Conservation (phyloP, 2,113 vertebrate species). For the Merops nubicus region DNA sequence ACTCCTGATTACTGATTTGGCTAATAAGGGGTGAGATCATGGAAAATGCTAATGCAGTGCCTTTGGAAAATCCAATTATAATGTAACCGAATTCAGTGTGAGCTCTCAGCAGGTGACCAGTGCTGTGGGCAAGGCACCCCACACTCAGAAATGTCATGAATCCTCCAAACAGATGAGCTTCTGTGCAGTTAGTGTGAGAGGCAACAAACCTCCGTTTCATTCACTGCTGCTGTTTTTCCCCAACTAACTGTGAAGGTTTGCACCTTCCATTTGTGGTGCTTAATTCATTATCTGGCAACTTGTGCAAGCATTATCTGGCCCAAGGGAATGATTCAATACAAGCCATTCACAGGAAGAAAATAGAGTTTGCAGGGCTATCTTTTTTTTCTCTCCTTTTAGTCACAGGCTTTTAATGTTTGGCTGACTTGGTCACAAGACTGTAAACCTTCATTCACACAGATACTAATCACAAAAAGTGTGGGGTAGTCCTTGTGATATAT, state of each 20-base stretch:
- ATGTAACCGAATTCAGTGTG: constrained; percentile 40
- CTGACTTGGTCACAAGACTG: background rate
- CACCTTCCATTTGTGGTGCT: background rate
- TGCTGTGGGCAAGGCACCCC: constrained; percentile 23
- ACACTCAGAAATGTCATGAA: background rate
- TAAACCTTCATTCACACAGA: background rate
- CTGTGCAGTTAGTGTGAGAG: background rate
- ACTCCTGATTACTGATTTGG: constrained; percentile 41
- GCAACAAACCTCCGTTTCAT: background rate
- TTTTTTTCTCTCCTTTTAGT: background rate
- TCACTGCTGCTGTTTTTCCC: background rate
- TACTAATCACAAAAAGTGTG: background rate
- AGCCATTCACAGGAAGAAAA: constrained; percentile 11
- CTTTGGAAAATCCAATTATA: constrained; percentile 61
- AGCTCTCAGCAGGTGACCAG: constrained; percentile 47
- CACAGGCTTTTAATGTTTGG: background rate
- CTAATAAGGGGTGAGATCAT: constrained; percentile 68
- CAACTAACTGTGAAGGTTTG: background rate
- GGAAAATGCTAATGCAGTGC: constrained; percentile 62
- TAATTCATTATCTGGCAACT: constrained; percentile 10
- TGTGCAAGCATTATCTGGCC: background rate
- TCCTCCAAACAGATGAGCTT: constrained; percentile 2
- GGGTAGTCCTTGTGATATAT: background rate
- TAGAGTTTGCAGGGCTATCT: background rate
- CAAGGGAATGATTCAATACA: background rate